Conservation (phyloP, 1,140 invertebrate genomes). For the Polypedilum pembai region DNA sequence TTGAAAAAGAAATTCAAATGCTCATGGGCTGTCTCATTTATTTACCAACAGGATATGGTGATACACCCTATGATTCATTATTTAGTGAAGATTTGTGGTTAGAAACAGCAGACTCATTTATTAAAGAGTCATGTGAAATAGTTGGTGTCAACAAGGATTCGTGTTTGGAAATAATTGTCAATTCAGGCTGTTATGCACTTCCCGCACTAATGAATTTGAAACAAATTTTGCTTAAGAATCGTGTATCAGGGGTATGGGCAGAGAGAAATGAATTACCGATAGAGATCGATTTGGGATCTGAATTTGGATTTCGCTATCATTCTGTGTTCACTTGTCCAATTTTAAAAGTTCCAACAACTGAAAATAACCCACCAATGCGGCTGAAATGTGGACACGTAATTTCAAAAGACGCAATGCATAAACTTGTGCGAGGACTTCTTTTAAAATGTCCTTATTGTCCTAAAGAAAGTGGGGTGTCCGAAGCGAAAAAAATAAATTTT, state of each 20-base stretch:
- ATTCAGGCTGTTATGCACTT: slow-evolving; percentile 72
- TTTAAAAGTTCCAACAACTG: slow-evolving; percentile 75
- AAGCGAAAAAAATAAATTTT: slow-evolving; percentile 72
- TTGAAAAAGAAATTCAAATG: slow-evolving; percentile 66
- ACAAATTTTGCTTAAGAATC: slow-evolving; percentile 78
- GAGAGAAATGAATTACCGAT: slow-evolving; percentile 85
- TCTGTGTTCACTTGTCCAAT: slow-evolving; percentile 90
- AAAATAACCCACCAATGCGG: slow-evolving; percentile 81
- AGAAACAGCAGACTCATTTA: slow-evolving; percentile 65
- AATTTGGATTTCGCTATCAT: slow-evolving; percentile 45
- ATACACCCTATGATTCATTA: slow-evolving; percentile 68
- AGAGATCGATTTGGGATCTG: slow-evolving; percentile 69
- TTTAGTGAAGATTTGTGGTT: slow-evolving; percentile 68
- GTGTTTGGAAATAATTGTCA: slow-evolving; percentile 49
- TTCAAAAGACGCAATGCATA: slow-evolving; percentile 76
- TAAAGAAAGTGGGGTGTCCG: slow-evolving; percentile 71
- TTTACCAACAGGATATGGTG: slow-evolving; percentile 61
- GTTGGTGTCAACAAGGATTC: slow-evolving; percentile 70
- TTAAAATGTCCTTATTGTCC: slow-evolving; percentile 89
- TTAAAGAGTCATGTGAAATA: slow-evolving; percentile 72
- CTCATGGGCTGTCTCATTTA: slow-evolving; percentile 78
- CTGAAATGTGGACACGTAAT: slow-evolving; percentile 86
- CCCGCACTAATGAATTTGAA: slow-evolving; percentile 79
- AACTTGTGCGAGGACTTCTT: slow-evolving; percentile 64
- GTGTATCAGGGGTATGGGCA: slow-evolving; percentile 76